Percentiles rank a stretch among this genome's conserved stretches.
These are phyloP conservation scores for Deilephila elpenor DNA, from an alignment of 2,888 invertebrate genomes.

Conservation along the genomic window DNA sequence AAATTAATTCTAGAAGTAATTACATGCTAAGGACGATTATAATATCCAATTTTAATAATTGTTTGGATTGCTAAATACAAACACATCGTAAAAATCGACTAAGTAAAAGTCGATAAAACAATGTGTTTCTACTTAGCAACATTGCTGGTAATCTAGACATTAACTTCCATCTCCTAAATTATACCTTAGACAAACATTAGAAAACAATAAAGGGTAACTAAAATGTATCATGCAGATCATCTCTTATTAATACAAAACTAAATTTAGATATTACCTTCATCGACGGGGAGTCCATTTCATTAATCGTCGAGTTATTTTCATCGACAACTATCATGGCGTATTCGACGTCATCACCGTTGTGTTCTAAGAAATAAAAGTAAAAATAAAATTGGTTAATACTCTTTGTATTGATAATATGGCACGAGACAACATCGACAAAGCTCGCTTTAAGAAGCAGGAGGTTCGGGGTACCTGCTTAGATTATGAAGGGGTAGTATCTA, in stretches of 20 bases:
- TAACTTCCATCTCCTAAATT: not conserved
- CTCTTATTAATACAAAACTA: slow-evolving; percentile 2
- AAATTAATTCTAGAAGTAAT: slow-evolving; percentile 26
- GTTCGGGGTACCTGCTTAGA: slow-evolving; percentile 32
- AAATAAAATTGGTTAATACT: slow-evolving; percentile 20
- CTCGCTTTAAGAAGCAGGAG: slow-evolving; percentile 72
- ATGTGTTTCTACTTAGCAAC: not conserved
- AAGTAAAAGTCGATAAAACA: not conserved
- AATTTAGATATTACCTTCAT: slow-evolving; percentile 88
- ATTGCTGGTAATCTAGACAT: not conserved
- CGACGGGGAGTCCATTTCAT: slow-evolving; percentile 93
- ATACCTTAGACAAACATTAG: slow-evolving; percentile 39
- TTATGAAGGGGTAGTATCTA: slow-evolving; percentile 19
- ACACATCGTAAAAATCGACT: not conserved
- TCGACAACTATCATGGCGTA: slow-evolving; percentile 96
- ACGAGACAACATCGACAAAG: slow-evolving; percentile 71
- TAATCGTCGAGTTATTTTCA: slow-evolving; percentile 93
- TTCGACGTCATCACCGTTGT: slow-evolving; percentile 91
- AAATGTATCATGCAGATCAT: slow-evolving; percentile 28
- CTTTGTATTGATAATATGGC: slow-evolving; percentile 10
- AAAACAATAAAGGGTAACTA: slow-evolving; percentile 34
- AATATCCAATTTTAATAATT: not conserved
- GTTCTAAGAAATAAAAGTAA: slow-evolving; percentile 59
- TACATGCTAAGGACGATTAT: slow-evolving; percentile 45
- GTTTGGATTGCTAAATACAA: not conserved